phyloP scores from a whole-genome alignment of 2,113 vertebrate genomes.

The Galemys pyrenaicus region DNA sequence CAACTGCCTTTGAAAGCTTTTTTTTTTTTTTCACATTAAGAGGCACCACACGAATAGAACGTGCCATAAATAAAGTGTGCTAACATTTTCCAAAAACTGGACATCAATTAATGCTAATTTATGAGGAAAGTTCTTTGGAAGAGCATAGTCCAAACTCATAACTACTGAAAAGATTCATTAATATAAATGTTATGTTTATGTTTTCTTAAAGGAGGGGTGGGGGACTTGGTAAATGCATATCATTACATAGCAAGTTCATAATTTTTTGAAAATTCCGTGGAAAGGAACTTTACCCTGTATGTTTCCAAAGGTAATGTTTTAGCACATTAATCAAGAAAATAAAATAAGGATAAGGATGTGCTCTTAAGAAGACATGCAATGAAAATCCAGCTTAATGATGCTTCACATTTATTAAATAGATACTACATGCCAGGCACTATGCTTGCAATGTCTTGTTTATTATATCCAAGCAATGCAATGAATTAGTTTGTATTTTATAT shows the following conservation, averaged over 20 bases:
- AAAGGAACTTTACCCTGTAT: constrained; percentile 38
- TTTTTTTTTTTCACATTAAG: constrained; percentile 65
- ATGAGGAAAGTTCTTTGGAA: constrained; percentile 69
- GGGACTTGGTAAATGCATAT: constrained; percentile 66
- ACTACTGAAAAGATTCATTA: constrained; percentile 61
- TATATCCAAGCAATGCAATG: neutral
- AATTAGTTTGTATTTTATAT: neutral
- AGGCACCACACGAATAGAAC: constrained; percentile 67
- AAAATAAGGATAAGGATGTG: constrained; percentile 37
- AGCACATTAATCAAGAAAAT: constrained; percentile 66
- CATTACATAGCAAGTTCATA: constrained; percentile 49
- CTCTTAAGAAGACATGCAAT: neutral
- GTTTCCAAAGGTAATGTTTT: constrained; percentile 65
- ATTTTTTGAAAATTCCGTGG: constrained; percentile 1
- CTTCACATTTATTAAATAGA: neutral
- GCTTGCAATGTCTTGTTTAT: neutral
- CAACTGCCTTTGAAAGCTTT: constrained; percentile 45
- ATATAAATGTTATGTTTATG: neutral
- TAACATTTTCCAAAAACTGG: constrained; percentile 77
- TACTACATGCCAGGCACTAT: accelerated
- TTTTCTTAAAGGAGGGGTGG: neutral
- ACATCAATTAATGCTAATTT: constrained; percentile 79
- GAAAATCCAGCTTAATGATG: neutral
- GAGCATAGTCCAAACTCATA: constrained; percentile 57
- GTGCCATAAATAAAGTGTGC: constrained; percentile 74